Evolutionary conservation across 2,888 invertebrate species (phyloP).

Genomic region (Selenia dentaria): DNA sequence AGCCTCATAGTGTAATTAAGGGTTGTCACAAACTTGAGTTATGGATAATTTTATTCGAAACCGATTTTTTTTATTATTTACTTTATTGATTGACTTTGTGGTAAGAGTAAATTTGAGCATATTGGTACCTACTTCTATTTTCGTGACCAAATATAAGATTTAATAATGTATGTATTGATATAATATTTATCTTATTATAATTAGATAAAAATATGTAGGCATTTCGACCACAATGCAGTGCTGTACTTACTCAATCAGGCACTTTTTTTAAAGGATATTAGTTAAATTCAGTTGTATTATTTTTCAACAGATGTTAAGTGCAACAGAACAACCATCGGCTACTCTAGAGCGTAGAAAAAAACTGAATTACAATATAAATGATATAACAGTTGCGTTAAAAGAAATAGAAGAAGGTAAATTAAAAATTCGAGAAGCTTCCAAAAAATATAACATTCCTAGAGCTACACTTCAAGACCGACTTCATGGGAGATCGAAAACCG

Average conservation of each 20-base stretch:
- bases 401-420: conserved; percentile 2
- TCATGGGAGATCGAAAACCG: conserved; percentile 1
- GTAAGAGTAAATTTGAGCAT: background rate
- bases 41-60: too few species aligned
- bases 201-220: conserved; percentile 1
- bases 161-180: background rate
- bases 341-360: conserved; percentile 2
- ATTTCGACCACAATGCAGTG: background rate
- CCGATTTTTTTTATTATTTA: too few species aligned
- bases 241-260: conserved; percentile 1
- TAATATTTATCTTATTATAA: background rate
- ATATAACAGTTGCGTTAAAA: conserved; percentile 2
- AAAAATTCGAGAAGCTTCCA: conserved; percentile 1
- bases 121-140: conserved; percentile 1
- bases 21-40: background rate
- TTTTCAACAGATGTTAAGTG: conserved; percentile 1
- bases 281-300: conserved; percentile 2
- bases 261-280: conserved; percentile 1
- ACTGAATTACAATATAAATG: conserved; percentile 2
- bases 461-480: conserved; percentile 1
- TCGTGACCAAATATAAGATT: background rate
- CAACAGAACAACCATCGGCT: conserved; percentile 1
- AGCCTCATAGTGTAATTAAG: too few species aligned
- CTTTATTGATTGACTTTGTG: background rate
- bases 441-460: conserved; percentile 1